phyloP scores from a whole-genome alignment of 1,140 invertebrate species.

The Caenorhabditis remanei region DNA sequence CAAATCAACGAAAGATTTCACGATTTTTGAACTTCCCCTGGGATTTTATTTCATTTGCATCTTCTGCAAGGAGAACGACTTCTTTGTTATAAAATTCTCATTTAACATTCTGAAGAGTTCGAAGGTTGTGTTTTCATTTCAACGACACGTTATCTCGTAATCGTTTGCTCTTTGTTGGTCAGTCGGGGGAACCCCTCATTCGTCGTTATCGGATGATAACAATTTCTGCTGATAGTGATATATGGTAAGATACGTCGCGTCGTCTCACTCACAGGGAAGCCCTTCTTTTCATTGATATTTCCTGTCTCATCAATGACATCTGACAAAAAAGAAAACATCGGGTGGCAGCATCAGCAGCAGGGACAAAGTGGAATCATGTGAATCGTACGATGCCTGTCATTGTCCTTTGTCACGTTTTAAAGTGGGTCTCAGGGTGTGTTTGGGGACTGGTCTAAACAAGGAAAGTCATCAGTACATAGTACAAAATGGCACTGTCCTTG shows the following conservation, averaged over 20 bases:
- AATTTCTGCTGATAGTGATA: conserved; percentile 33
- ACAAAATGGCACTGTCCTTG: not conserved
- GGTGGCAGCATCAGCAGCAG: not conserved
- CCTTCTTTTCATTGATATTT: conserved; percentile 30
- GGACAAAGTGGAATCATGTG: conserved; percentile 46
- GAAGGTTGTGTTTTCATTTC: not conserved
- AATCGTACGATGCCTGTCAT: conserved; percentile 28
- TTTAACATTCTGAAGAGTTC: not conserved
- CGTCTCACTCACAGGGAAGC: conserved; percentile 33
- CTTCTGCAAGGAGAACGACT: not conserved
- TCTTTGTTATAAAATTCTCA: not conserved
- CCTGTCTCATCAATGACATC: conserved; percentile 38
- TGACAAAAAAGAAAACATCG: conserved; percentile 35
- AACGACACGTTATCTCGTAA: not conserved
- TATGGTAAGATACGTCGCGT: conserved; percentile 42
- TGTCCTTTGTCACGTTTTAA: conserved; percentile 51
- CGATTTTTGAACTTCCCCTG: too few relatives aligned
- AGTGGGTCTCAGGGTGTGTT: conserved; percentile 5
- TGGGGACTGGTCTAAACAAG: conserved; percentile 36
- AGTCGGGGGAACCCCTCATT: conserved; percentile 33
- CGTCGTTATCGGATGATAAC: conserved; percentile 4
- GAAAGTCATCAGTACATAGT: conserved; percentile 15
- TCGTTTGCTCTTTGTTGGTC: not conserved
- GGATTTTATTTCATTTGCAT: too few relatives aligned
- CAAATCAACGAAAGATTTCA: too few relatives aligned